Evolutionary conservation across 2,888 invertebrate genomes (phyloP), one percentile per base, ranked within the genome.

Genomic region (Lithophane socia): DNA sequence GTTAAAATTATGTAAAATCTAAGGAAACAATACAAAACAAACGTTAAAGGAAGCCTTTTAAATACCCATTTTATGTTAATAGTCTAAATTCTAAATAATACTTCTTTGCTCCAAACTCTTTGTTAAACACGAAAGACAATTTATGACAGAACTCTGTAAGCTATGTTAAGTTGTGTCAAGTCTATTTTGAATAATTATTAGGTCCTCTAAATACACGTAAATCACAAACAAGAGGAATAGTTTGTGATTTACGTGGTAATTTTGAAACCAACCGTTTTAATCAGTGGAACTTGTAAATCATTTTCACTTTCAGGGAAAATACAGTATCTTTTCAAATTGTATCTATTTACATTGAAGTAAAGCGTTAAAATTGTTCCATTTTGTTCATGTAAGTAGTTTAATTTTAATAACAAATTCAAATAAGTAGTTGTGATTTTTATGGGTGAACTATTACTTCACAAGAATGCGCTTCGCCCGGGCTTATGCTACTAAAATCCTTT

Each of bases 131-230:
- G 5, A 58, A n/a, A 63, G 82, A 81, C 64, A 85, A 85, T 85
- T 85, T 85, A 85, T 81, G 80, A 73, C 74, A 77, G 49, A 77
- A 75, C 76, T 79, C 52, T 72, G 21, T 80, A 75, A 74, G 63
- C 83, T 87, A n/a, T 75, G 79, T 58, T 37, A 63, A 72, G 37
- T 67, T 29, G 52, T 63, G 64, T 68, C 65, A 56, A 73, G 66
- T 44, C 56, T 74, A 83, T 85, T 80, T 76, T 87, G 75, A 86
- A 77, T 79, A 80, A 73, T 63, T 61, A 80, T 63, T 61, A 80
- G 24, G 21, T 66, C 63, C 29, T 58, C 54, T 56, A 66, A 74
- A 49, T 69, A 70, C 49, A 65, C 37, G 24, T 65, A 76, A 78
- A 76, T 52, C 49, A 75, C 44, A 44, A 75, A 52, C 49, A 37